Conservation (phyloP, 92 coral and sea anemone genomes). For the Epizoanthus rinbou region DNA sequence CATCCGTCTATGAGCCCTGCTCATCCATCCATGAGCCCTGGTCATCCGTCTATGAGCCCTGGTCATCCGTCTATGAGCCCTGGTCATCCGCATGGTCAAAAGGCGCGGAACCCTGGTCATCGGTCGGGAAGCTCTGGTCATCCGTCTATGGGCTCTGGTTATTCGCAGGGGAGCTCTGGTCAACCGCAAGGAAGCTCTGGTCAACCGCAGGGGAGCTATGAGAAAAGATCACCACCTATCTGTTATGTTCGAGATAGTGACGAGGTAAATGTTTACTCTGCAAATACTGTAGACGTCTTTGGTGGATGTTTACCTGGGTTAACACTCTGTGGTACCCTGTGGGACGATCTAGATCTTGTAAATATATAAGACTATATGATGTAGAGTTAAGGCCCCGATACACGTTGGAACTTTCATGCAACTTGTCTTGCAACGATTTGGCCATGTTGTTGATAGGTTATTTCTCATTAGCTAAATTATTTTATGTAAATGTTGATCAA, state of each 20-base stretch:
- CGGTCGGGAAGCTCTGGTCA: neutral
- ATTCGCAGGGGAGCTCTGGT: neutral
- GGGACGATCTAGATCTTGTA: too few species aligned
- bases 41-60: neutral
- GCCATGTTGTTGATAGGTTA: neutral
- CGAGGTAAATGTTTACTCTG: conserved; percentile 4
- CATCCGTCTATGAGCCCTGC: neutral
- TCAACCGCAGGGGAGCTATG: neutral
- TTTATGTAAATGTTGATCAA: too few species aligned
- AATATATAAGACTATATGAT: neutral
- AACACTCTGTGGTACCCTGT: neutral
- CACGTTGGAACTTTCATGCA: too few species aligned
- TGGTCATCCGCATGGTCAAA: neutral
- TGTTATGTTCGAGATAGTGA: neutral
- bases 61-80: neutral
- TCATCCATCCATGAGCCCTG: neutral
- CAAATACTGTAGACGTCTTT: neutral
- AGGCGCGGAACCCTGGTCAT: neutral
- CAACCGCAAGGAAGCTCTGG: neutral
- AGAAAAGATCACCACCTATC: neutral
- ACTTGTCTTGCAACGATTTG: too few species aligned
- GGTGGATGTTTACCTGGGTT: neutral
- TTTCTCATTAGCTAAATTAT: too few species aligned
- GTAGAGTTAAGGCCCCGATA: neutral
- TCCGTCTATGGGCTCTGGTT: neutral